phyloP scores from a whole-genome alignment of 2,888 invertebrate species.

The Phlogophora meticulosa region DNA sequence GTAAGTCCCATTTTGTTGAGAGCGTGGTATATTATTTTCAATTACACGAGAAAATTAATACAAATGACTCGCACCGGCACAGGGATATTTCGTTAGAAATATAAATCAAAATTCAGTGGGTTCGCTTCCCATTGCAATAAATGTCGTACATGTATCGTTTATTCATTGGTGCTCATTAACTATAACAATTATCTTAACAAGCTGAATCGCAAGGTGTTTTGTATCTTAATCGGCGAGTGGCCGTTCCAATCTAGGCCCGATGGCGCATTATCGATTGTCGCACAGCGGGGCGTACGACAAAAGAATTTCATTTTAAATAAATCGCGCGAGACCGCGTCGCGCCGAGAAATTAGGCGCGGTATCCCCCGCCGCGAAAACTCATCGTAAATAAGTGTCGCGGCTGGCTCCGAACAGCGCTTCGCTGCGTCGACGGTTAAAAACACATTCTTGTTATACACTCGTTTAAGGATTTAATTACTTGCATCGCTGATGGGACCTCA shows the following conservation, averaged over 20 bases:
- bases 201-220: constrained; percentile 80
- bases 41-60: constrained; percentile 47
- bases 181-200: constrained; percentile 76
- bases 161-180: constrained; percentile 70
- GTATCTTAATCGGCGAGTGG: constrained; percentile 84
- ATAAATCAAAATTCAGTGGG: constrained; percentile 40
- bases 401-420: constrained; percentile 74
- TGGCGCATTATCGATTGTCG: constrained; percentile 86
- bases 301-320: constrained; percentile 89
- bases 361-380: constrained; percentile 90
- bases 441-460: constrained; percentile 89
- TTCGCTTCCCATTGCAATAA: constrained; percentile 22
- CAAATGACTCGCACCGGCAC: constrained; percentile 5
- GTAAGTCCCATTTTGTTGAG: constrained; percentile 48
- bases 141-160: constrained; percentile 35
- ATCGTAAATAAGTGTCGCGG: constrained; percentile 89
- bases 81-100: constrained; percentile 16
- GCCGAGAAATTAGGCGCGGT: constrained; percentile 89
- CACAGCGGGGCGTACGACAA: constrained; percentile 87
- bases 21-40: constrained; percentile 50
- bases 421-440: constrained; percentile 82
- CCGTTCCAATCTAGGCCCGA: constrained; percentile 84
- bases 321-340: constrained; percentile 89
- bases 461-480: constrained; percentile 90
- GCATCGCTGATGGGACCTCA: constrained; percentile 81